Evolutionary conservation across 2,888 invertebrate genomes (phyloP).

Genomic region (Eupithecia vulgata): DNA sequence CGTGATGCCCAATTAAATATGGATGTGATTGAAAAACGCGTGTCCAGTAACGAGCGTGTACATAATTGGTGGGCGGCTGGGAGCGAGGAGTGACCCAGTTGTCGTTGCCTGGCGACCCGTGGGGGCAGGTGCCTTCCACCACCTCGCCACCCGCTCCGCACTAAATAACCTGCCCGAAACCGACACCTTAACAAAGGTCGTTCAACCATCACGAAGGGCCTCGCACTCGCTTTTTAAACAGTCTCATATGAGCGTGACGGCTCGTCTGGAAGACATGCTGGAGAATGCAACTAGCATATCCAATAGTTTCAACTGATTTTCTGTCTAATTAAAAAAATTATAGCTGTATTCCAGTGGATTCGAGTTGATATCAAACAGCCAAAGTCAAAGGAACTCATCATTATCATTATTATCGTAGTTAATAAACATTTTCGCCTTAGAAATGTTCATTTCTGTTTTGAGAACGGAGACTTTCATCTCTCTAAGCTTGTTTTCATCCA

Average conservation of each 20-base stretch:
- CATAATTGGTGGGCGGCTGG: conserved; percentile 81
- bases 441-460: conserved; percentile 7
- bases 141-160: conserved; percentile 58
- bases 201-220: conserved; percentile 78
- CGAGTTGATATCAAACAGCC: neutral
- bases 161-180: conserved; percentile 83
- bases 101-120: conserved; percentile 80
- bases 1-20: conserved; percentile 84
- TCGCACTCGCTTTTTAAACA: conserved; percentile 62
- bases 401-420: neutral
- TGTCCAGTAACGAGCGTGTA: conserved; percentile 85
- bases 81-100: conserved; percentile 82
- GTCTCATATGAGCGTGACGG: conserved; percentile 33
- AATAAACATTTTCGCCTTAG: neutral
- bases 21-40: conserved; percentile 85
- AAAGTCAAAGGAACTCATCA: neutral
- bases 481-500: conserved; percentile 36
- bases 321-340: neutral
- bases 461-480: conserved; percentile 10
- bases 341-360: neutral
- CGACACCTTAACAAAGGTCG: conserved; percentile 83
- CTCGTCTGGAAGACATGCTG: conserved; percentile 16
- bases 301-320: neutral
- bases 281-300: neutral
- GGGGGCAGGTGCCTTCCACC: conserved; percentile 48